Evolutionary conservation across 1,140 invertebrate genomes (phyloP), one percentile per base, ranked within the genome.

Genomic region (Magallana angulata): DNA sequence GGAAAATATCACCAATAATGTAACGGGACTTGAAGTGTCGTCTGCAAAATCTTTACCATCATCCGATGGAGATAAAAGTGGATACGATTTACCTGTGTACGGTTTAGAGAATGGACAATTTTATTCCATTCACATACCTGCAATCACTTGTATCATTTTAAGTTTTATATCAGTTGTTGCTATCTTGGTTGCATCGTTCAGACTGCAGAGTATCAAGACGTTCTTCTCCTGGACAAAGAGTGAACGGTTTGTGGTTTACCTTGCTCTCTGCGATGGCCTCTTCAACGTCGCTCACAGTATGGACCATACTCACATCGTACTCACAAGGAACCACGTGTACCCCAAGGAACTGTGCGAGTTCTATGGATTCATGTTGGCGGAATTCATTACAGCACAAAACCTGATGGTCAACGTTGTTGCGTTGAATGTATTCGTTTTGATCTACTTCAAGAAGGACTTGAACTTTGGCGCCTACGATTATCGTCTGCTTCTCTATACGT

Each of bases 291-390:
- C 80, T 1, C 87, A 88, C 58, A 84, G 84, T 7, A 80, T 85
- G 82, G 87, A 88, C 84, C 87, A 88, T 56, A 68, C 85, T 14
- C 87, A 88, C 82, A 89, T 89, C n/a, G 18, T 86, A 7, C 86
- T 89, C n/a, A 84, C 88, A 9, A 89, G 64, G 68, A 68, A 89
- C 56, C 85, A 86, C 11, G 85, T 86, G 11, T 60, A 82, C 58
- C 88, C 88, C 9, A 82, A 57, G 4, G 64, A 76, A 62, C 57
- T 89, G 0, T 89, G 88, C 36, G 62, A 84, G 48, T 89, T 89
- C 82, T 89, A 89, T 48, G 88, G 84, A 8, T 89, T 89, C 18
- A 89, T 86, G 88, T 30, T 89, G 8, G 85, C 84, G 0, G 84
- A 86, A n/a, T 88, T 88, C 30, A 85, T 88, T 30, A 82, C 87